These are phyloP conservation scores for Lutjanus campechanus DNA, from an alignment of 2,797 vertebrate genomes.

Conservation along the genomic window DNA sequence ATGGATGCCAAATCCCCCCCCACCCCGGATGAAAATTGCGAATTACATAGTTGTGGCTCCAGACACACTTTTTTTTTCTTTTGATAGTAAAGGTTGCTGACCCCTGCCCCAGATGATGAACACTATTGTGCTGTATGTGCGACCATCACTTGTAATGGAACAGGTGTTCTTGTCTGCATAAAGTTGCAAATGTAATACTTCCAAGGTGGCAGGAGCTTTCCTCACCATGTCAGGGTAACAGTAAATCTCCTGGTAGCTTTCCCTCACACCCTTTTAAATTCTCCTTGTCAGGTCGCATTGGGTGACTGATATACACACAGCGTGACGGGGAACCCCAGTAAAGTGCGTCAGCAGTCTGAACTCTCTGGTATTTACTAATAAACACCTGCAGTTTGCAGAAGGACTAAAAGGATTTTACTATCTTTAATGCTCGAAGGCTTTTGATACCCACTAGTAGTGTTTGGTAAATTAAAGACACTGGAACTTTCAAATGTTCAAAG, in stretches of 20 bases:
- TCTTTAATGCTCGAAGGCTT: background rate
- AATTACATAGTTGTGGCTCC: too few species aligned
- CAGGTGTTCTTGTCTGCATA: constrained; percentile 22
- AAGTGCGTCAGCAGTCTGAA: constrained; percentile 51
- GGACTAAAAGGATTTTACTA: background rate
- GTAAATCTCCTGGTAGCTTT: constrained; percentile 64
- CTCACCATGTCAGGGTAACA: constrained; percentile 31
- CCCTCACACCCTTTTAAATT: constrained; percentile 32
- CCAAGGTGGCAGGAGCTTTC: constrained; percentile 49
- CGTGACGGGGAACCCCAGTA: constrained; percentile 23
- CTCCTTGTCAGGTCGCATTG: constrained; percentile 51
- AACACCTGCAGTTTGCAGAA: constrained; percentile 12
- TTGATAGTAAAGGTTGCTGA: too few species aligned
- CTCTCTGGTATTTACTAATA: constrained; percentile 33
- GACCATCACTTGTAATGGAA: background rate
- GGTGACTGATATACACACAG: constrained; percentile 53
- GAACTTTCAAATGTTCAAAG: background rate
- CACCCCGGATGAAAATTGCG: too few species aligned
- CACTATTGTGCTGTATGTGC: background rate
- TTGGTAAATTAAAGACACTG: background rate
- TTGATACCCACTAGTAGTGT: background rate
- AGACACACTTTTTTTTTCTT: too few species aligned
- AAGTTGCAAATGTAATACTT: constrained; percentile 42
- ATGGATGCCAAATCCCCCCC: too few species aligned
- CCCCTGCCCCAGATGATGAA: background rate